Conservation (phyloP, 2,797 vertebrate genomes). For the Hozukius guyotensis region DNA sequence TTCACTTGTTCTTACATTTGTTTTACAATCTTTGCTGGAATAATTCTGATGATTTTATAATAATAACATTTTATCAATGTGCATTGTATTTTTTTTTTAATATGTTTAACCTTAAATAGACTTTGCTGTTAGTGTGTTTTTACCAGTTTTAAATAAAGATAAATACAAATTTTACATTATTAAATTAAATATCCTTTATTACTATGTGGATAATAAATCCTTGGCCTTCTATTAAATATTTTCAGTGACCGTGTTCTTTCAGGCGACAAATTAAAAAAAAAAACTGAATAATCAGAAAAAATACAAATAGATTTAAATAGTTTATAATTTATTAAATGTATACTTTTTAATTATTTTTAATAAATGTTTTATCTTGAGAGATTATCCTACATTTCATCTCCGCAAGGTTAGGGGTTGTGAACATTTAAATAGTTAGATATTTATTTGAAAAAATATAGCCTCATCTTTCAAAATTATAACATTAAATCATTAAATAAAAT, state of each 20-base stretch:
- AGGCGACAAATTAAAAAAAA: not conserved
- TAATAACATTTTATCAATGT: not conserved
- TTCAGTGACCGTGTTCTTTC: not conserved
- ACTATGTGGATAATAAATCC: not conserved
- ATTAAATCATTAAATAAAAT: not conserved
- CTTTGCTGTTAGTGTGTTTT: not conserved
- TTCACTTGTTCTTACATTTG: not conserved
- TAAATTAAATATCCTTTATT: not conserved
- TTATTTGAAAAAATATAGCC: not conserved
- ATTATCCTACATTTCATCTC: not conserved
- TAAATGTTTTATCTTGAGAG: not conserved
- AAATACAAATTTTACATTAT: not conserved
- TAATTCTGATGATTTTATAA: not conserved
- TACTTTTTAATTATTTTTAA: not conserved
- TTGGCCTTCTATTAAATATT: not conserved
- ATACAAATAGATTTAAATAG: not conserved
- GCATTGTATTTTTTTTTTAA: not conserved
- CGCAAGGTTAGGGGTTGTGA: not conserved
- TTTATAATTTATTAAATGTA: not conserved
- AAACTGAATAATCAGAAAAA: not conserved
- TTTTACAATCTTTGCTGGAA: not conserved
- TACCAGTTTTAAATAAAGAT: not conserved
- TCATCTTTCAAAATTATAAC: not conserved
- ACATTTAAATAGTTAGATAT: not conserved
- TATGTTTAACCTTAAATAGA: not conserved